phyloP scores from a whole-genome alignment of 2,888 invertebrate genomes.

The Pilophorus perplexus region DNA sequence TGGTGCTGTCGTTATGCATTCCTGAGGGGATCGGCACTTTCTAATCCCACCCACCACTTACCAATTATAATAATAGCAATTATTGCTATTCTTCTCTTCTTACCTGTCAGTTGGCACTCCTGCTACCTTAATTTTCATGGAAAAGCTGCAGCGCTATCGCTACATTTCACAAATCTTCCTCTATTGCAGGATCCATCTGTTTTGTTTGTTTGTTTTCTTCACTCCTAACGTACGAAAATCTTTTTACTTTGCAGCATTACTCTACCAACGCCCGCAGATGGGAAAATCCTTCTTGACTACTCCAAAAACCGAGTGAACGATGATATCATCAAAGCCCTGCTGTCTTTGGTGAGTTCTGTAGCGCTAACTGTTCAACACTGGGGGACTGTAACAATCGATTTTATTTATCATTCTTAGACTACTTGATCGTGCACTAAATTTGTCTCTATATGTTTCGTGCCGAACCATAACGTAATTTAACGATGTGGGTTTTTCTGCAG shows the following conservation, averaged over 20 bases:
- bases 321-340: slow-evolving; percentile 68
- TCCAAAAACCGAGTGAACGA: slow-evolving; percentile 92
- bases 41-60: no score
- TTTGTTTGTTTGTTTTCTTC: not conserved
- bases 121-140: not conserved
- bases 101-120: no score
- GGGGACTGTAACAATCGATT: not conserved
- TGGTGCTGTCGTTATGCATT: no score
- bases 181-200: no score
- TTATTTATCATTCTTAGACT: not conserved
- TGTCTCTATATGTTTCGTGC: no score
- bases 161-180: no score
- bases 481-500: not conserved
- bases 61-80: no score
- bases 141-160: not conserved
- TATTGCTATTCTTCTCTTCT: no score
- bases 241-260: slow-evolving; percentile 60
- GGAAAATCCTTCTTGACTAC: slow-evolving; percentile 89
- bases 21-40: no score
- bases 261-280: slow-evolving; percentile 77
- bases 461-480: no score
- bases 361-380: not conserved
- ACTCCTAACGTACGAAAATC: not conserved
- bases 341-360: slow-evolving; percentile 67
- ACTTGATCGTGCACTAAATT: no score